Evolutionary conservation across 2,113 vertebrate genomes (phyloP), one percentile per base, ranked within the genome.

Genomic region (Alexandromys fortis): DNA sequence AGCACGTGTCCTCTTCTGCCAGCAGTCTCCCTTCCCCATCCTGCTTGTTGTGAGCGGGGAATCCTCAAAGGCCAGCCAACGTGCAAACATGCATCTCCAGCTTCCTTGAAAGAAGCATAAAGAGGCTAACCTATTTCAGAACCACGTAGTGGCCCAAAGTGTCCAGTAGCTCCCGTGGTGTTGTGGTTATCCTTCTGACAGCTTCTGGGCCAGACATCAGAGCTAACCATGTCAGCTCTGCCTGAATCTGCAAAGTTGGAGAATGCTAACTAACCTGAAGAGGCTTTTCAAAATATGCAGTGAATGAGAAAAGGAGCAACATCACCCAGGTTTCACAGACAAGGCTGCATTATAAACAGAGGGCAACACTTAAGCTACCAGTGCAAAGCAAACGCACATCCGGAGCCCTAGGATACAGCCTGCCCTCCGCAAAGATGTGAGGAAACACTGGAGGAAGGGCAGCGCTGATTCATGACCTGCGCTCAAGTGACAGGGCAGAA

Each of bases 261-360:
- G 22, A 89, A 91, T 77, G 45, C 45, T 91, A 47, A 94, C 73
- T 68, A 70, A 82, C 67, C 76, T 63, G 86, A 96, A 96, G 76
- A 63, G 49, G 92, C 16, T 92, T 90, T 45, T 95, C 58, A 61
- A 75, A 47, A 73, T 52, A 45, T 30, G 4, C 76, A 94, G 33
- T 67, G 61, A 90, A 82, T 33, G 19, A 89, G 86, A 94, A 82
- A 93, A 81, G 19, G 14, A 76, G 16, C 68, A 42, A 19, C 4
- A 7, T 52, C 70, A n/a, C 28, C 77, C 45, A 72, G 76, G 89
- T 38, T 67, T 95, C 68, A 81, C 4, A 70, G 76, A 90, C 85
- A 65, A 88, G 8, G 19, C 16, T 67, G 8, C n/a, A 72, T 65
- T 79, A 83, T 58, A 78, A 96, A 45, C 11, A 21, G 3, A 76